phyloP scores from a whole-genome alignment of 2,797 vertebrate species.

The Sarcophilus harrisii region DNA sequence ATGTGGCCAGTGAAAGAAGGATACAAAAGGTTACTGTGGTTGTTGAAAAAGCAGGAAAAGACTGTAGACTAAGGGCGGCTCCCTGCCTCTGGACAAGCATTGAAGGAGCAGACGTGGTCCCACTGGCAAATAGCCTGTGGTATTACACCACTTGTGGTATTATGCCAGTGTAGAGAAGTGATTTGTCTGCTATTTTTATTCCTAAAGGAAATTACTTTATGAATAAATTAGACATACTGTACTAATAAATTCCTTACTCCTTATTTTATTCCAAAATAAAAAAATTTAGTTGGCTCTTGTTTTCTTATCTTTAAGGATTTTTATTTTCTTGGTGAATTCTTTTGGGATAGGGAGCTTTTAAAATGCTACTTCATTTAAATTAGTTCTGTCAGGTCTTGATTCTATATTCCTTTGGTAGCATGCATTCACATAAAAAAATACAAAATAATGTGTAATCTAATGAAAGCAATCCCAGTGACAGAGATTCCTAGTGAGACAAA shows the following conservation, averaged over 20 bases:
- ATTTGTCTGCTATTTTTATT: constrained; percentile 67
- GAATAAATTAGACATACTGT: constrained; percentile 13
- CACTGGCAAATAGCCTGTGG: constrained; percentile 53
- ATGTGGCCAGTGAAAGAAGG: constrained; percentile 56
- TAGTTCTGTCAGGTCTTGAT: constrained; percentile 34
- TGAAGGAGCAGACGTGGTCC: constrained; percentile 47
- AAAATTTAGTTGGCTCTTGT: neutral
- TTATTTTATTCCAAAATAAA: neutral
- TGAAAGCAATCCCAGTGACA: neutral
- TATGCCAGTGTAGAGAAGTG: constrained; percentile 22
- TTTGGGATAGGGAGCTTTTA: constrained; percentile 30
- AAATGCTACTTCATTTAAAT: constrained; percentile 39
- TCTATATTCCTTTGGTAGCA: constrained; percentile 34
- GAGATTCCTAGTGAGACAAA: neutral
- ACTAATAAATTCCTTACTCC: neutral
- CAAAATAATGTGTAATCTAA: neutral
- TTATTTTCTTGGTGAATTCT: constrained; percentile 50
- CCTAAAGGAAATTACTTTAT: constrained; percentile 60
- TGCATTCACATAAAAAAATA: constrained; percentile 1
- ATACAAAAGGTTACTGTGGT: constrained; percentile 77
- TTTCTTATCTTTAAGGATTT: neutral
- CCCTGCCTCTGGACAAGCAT: constrained; percentile 65
- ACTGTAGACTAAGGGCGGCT: constrained; percentile 78
- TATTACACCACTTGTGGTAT: constrained; percentile 35
- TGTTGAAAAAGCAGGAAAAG: constrained; percentile 76